Base-by-base conservation (phyloP, 2,888 invertebrate species). In the Agriopis leucophaearia region DNA sequence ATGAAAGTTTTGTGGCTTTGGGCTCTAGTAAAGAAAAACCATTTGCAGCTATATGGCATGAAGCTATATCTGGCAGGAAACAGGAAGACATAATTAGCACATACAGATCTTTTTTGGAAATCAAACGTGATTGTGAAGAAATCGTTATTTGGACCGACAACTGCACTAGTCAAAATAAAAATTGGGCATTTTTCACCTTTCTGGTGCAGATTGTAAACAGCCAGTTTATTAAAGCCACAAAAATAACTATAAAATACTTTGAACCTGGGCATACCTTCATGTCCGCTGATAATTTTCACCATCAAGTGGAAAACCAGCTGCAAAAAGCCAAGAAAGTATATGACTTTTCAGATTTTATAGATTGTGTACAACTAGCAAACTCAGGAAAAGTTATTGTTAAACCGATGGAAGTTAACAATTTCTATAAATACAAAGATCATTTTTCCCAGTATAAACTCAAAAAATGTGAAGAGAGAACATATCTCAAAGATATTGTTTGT, bases 341-440 rank as follows among this genome's bases (percentile, higher is more conserved):
- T 18, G 48, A 48, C 15, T 51, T 51, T 51, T 12, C 50, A 8
- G 50, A 51, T 35, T 51, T 51, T 51, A 51, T 51, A 35, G 50
- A 51, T 35, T 35, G 50, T 51, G 50, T 51, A 16, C 35, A 35
- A 16, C 50, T 51, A 50, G 50, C 50, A 50, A 35, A 27, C 27
- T 50, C 50, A 35, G 50, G 50, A 51, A 51, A 51, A 51, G 35
- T 35, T 35, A 35, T 16, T 13, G 50, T 35, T 51, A 51, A 59
- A 13, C 50, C 50, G 10, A 18, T 15, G 18, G 18, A 50, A 50
- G n/a, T 50, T n/a, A 50, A n/a, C n/a, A n/a, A 50, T 50, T 50
- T 50, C 50, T 50, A 50, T 18, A 50, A 50, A 50, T 50, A 27
- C 50, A 50, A 50, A 50, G 18, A 50, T 18, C 50, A 38, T 38